Evolutionary conservation across 2,113 vertebrate genomes (phyloP), one percentile per base, ranked within the genome.

Genomic region (Rana temporaria): DNA sequence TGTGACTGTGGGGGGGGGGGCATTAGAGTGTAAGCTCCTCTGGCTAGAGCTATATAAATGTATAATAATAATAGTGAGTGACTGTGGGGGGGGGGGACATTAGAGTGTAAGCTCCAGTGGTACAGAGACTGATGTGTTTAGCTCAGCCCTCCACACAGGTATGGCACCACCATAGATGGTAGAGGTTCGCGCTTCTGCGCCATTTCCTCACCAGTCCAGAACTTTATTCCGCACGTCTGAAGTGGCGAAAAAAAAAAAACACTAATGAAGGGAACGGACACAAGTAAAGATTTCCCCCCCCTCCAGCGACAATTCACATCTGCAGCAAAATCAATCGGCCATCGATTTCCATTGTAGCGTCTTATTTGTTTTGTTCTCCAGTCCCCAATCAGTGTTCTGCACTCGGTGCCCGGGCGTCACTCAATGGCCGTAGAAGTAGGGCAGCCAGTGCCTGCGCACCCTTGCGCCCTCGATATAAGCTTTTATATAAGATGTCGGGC

Each of bases 281-380:
- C 64, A 20, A 57, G 38, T 38, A 75, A 48, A 16, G 62, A 74
- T 66, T 48, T 42, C 60, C 69, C 60, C 69, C 60, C 26, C 17
- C 79, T 60, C 26, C 78, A 52, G 68, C 42, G 24, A 73, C 79
- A 71, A 64, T 34, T 20, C 59, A 30, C 80, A 82, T 76, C 71
- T 48, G 73, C 79, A 64, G 68, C 18, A 52, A 71, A 72, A 72
- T 81, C 79, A 81, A 72, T 71, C 14, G 48, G 6, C 22, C 26
- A 83, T 76, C 7, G 81, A 75, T 77, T 76, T 77, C 55, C 81
- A 76, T 68, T 72, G 32, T 57, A 32, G 24, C 15, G 4, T 65
- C 19, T 83, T 48, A 83, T 76, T 76, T 68, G 72, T 76, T 83
- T 66, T 55, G 53, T 73, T 32, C 55, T 73, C 59, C 16, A 5